These are phyloP conservation scores for Drosophila ficusphila DNA, from an alignment of 1,140 invertebrate species.

Conservation along the genomic window DNA sequence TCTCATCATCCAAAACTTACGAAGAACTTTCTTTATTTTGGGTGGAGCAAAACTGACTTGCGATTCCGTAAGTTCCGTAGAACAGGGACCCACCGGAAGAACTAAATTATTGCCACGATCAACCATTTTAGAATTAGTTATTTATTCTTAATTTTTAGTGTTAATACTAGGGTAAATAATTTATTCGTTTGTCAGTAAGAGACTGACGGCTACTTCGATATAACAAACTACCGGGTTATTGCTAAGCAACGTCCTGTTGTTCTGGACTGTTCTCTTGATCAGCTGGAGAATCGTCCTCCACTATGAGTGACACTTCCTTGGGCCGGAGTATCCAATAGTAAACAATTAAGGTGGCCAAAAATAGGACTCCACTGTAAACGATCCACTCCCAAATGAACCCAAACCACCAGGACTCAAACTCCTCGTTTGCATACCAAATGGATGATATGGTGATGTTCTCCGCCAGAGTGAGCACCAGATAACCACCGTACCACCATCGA, in stretches of 20 bases:
- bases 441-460: constrained; percentile 88
- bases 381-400: constrained; percentile 86
- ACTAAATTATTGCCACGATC: constrained; percentile 28
- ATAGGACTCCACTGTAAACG: constrained; percentile 84
- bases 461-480: constrained; percentile 87
- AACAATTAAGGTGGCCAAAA: constrained; percentile 85
- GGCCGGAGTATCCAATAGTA: constrained; percentile 86
- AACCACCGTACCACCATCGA: constrained; percentile 87
- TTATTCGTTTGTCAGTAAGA: constrained; percentile 45
- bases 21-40: constrained; percentile 49
- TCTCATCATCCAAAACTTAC: constrained; percentile 55
- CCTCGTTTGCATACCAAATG: constrained; percentile 87
- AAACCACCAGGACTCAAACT: constrained; percentile 87
- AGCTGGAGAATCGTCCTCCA: constrained; percentile 50
- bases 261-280: not conserved
- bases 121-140: constrained; percentile 5
- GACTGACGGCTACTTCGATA: constrained; percentile 19
- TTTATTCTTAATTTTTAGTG: not conserved
- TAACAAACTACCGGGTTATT: constrained; percentile 25
- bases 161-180: constrained; percentile 61
- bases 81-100: constrained; percentile 43
- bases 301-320: constrained; percentile 84
- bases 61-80: constrained; percentile 37
- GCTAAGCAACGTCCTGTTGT: constrained; percentile 49
- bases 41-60: constrained; percentile 54